Conservation (phyloP, 1,140 invertebrate genomes). For the Bombus picipes region DNA sequence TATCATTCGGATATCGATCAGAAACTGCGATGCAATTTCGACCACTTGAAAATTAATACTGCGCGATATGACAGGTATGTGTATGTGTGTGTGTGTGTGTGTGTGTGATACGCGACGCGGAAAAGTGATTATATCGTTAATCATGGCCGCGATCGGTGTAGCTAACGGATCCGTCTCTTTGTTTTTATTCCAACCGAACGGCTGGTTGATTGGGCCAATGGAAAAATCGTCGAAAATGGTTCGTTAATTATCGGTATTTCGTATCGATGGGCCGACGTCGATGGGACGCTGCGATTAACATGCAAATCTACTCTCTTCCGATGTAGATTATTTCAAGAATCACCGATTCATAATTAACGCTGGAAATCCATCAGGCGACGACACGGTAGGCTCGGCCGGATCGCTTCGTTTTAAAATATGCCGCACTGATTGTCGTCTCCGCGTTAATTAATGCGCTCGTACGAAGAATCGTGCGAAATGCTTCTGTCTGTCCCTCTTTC, state of each 20-base stretch:
- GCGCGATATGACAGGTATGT: constrained; percentile 20
- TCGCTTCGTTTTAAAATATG: constrained; percentile 9
- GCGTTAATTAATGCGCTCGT: constrained; percentile 54
- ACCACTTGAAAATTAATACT: constrained; percentile 45
- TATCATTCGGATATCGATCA: constrained; percentile 19
- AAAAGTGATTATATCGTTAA: constrained; percentile 52
- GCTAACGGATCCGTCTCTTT: constrained; percentile 30
- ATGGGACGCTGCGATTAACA: constrained; percentile 45
- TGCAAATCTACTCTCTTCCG: constrained; percentile 37
- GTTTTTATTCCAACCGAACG: constrained; percentile 23
- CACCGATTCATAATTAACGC: constrained; percentile 51
- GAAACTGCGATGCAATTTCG: constrained; percentile 17
- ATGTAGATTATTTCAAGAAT: constrained; percentile 45
- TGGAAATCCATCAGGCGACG: constrained; percentile 13
- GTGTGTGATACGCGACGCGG: constrained; percentile 34
- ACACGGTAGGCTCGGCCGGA: background rate
- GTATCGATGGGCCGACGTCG: constrained; percentile 26
- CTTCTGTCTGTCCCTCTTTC: background rate
- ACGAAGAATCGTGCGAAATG: background rate
- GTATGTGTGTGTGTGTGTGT: background rate
- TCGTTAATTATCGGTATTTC: constrained; percentile 45
- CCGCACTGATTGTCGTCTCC: constrained; percentile 1
- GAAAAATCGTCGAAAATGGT: constrained; percentile 46
- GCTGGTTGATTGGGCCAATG: constrained; percentile 14
- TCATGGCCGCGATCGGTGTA: constrained; percentile 19